Evolutionary conservation across 2,888 invertebrate genomes (phyloP), one percentile per base, ranked within the genome.

Genomic region (Eilema depressum): DNA sequence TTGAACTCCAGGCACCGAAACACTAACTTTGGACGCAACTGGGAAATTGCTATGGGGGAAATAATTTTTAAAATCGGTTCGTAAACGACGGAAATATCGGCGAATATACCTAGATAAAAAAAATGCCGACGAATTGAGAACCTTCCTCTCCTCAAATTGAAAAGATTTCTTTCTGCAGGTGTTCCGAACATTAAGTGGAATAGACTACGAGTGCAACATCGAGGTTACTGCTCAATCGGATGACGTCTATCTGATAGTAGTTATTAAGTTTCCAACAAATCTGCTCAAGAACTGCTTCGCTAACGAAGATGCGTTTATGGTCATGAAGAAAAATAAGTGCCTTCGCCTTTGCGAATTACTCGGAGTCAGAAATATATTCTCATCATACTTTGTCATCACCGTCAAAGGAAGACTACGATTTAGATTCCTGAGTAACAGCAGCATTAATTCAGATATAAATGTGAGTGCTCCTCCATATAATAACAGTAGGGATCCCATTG

Each of bases 361-460:
- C 0, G 79, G 73, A 0, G 71, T 78, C 0, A 79, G 80, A 7
- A 84, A 86, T 33, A 41, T 78, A 1, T 28, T 74, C 0, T 85
- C 90, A 0, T 81, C 83, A 0, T 92, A 92, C 70, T 92, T 87
- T 68, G 85, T 88, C 2, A 80, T 89, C 20, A 83, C 86, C 2
- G 85, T 90, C 1, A 83, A 63, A 64, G 85, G 86, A 14, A 87
- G 88, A 63, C 75, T 94, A 10, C 83, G 89, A 11, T 91, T 95
- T 41, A 84, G 87, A 37, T 95, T 92, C 69, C 70, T 91, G 41
- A 93, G 93, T 75, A 94, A 95, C 70, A 94, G 92, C 86, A 94
- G 93, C 71, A 86, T 94, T 30, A 95, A 94, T 77, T 71, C 87
- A 3, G 93, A 93, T 74, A 88, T 94, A 73, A 88, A 90, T 56